These are phyloP conservation scores for Quadriops clusia DNA, from an alignment of 2,888 invertebrate species.

Conservation along the genomic window DNA sequence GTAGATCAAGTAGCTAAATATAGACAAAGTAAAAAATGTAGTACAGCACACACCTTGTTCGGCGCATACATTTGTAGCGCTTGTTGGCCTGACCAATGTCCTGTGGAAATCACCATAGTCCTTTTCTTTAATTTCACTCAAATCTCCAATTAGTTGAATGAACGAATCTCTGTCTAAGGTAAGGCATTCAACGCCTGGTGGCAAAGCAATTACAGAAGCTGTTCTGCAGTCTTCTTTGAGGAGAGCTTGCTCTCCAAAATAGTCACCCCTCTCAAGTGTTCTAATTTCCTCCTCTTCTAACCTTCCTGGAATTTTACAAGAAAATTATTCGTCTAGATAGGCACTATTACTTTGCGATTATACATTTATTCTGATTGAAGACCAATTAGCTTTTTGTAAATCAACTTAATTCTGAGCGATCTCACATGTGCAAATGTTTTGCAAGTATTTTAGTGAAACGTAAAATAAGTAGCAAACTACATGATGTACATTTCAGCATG, in stretches of 20 bases:
- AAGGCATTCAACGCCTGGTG: constrained; percentile 51
- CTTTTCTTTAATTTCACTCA: constrained; percentile 61
- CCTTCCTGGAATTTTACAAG: constrained; percentile 25
- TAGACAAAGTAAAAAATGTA: too few species aligned
- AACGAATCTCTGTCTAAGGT: constrained; percentile 58
- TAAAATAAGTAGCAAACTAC: too few species aligned
- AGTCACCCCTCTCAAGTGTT: constrained; percentile 45
- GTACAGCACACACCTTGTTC: constrained; percentile 33
- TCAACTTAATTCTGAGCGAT: too few species aligned
- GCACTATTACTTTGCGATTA: too few species aligned
- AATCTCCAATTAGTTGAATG: constrained; percentile 61
- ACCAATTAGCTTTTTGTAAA: too few species aligned
- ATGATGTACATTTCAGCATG: too few species aligned
- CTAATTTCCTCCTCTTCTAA: constrained; percentile 46
- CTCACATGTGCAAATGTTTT: too few species aligned
- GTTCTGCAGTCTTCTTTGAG: constrained; percentile 54
- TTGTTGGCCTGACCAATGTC: constrained; percentile 35
- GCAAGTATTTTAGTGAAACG: too few species aligned
- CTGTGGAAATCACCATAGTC: constrained; percentile 58
- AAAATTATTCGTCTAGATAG: constrained; percentile 8
- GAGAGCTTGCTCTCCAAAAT: constrained; percentile 55
- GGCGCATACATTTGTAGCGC: constrained; percentile 30
- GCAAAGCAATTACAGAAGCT: constrained; percentile 53
- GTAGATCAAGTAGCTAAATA: too few species aligned
- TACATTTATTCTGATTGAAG: too few species aligned